Base-by-base conservation (phyloP, 2,888 invertebrate genomes). In the Hanleya hanleyi region DNA sequence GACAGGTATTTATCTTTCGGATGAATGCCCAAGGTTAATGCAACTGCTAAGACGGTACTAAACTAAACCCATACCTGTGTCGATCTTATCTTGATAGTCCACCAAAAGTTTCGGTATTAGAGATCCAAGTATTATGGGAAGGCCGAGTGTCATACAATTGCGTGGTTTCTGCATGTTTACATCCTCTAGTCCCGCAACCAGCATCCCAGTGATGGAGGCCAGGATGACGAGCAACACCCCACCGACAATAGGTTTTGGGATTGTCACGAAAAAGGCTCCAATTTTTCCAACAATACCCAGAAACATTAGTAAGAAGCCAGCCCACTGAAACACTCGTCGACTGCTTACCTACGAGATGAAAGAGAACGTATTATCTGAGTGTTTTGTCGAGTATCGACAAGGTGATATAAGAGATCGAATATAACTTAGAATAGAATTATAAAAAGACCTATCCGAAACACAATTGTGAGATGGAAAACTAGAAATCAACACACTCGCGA, bases 121-220 rank as follows among this genome's bases (percentile, higher is more conserved):
- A 92, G 96, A 89, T 1, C 96, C 96, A 83, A 96, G 94, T 91
- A 97, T 96, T 74, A 96, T 92, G 1, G 96, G 95, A 85, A 96
- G 94, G 22, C 97, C 97, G 84, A 97, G 94, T 35, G 57, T 57
- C 57, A 57, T 57, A 96, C 96, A 89, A 96, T 35, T 38, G 26
- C 57, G 22, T 4, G 57, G 57, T 26, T 9, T 57, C 2, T 57
- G 22, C 57, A 57, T 57, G 26, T 57, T 32, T 29, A 29, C 22
- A 29, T 57, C 57, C 26, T 57, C 29, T 15, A 57, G 26, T 26
- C 29, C 57, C 15, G 57, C 57, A 4, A 57, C 15, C 15, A 57
- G 32, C 22, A 57, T 32, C 1, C 57, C 57, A 22, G 29, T 57
- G 29, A 57, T 9, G 4, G 57, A 57, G 1, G 26, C 57, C 32